Base-by-base conservation (phyloP, 2,797 vertebrate species). In the Streptopelia turtur region DNA sequence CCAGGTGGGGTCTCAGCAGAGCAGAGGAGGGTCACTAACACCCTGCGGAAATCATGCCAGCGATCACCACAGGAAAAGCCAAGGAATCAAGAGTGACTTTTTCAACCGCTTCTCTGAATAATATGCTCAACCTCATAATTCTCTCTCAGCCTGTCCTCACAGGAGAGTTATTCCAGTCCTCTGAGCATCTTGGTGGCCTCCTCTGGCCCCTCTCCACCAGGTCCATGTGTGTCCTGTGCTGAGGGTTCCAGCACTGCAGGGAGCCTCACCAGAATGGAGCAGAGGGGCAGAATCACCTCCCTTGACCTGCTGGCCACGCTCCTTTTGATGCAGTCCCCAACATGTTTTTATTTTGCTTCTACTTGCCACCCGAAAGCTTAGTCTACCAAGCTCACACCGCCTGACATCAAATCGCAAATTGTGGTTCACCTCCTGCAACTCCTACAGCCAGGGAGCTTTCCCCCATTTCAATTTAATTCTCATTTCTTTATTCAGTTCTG, bases 31-130 rank as follows among this genome's bases (percentile, higher is more conserved):
- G 49, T 50, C 24, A 30, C 75, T 39, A 57, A 57, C 18, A 43
- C 9, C 20, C 14, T 1, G 20, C 37, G 49, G 37, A 69, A 86
- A 61, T 37, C 5, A n/a, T 0, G 6, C 25, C 1, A 0, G 5
- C 7, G 49, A 91, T 56, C 53, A 47, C 50, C 49, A 24, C 1
- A 60, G 41, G 15, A 41, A 86, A 63, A 90, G 76, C 13, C 74
- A 76, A 60, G 20, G 39, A 76, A 60, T 23, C 2, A 39, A 35
- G 64, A 83, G 39, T 6, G 8, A 24, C 28, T 76, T 78, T n/a
- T 75, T 57, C 69, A 37, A 37, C 20, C 47, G 4, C 30, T 45
- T 17, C 43, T 64, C 83, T 43, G 52, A 86, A 69, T 10, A 24
- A 37, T 24, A 43, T 2, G 16, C 50, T 55, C 30, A 88, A 56